These are phyloP conservation scores for Morinoia aosen DNA, from an alignment of 2,888 invertebrate genomes.

Conservation along the genomic window DNA sequence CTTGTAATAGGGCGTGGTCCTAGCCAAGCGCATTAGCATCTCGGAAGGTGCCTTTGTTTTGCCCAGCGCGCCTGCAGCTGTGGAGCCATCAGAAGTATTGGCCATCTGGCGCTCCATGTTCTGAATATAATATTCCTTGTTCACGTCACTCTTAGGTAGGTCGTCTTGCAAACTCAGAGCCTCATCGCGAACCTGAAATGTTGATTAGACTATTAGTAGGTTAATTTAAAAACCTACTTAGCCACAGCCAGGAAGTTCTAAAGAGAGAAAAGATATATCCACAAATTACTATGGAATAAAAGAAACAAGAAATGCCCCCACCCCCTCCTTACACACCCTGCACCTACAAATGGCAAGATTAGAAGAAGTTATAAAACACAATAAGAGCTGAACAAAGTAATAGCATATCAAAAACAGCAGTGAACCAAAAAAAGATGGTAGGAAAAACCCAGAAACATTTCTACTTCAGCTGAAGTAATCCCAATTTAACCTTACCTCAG, in stretches of 20 bases:
- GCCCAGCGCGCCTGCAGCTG: constrained; percentile 73
- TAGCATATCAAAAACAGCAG: no score
- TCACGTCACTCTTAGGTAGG: constrained; percentile 92
- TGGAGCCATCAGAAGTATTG: constrained; percentile 64
- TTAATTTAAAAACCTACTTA: neutral
- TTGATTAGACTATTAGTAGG: neutral
- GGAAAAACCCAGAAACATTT: no score
- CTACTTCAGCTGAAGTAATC: no score
- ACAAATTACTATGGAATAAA: neutral
- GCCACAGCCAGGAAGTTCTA: no score
- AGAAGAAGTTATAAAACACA: no score
- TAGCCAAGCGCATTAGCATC: constrained; percentile 86
- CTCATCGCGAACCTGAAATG: constrained; percentile 82
- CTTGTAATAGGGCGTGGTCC: constrained; percentile 95
- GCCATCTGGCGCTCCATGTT: constrained; percentile 79
- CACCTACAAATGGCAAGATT: no score
- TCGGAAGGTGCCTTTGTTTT: constrained; percentile 84
- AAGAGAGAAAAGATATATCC: no score
- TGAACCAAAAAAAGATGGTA: no score
- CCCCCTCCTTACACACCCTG: neutral
- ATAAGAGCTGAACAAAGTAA: no score
- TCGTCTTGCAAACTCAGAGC: constrained; percentile 92
- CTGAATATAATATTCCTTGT: constrained; percentile 94
- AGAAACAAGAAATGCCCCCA: neutral
- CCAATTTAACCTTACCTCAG: no score